Base-by-base conservation (phyloP, 2,888 invertebrate genomes). In the Sphaerophoria rueppellii region DNA sequence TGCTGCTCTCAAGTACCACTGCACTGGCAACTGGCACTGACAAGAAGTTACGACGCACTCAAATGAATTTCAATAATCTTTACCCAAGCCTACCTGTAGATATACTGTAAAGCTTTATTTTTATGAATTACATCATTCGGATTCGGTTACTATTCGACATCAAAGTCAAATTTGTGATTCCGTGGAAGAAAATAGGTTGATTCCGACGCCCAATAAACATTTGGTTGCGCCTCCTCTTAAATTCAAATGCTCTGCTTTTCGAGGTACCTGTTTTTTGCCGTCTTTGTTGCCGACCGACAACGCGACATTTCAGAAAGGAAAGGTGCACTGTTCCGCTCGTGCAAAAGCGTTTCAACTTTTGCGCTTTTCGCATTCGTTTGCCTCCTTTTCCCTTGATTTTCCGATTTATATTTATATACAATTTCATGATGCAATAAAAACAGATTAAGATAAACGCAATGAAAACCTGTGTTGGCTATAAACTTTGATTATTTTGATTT, bases 71-170 rank as follows among this genome's bases (percentile, higher is more conserved):
- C 11, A 58, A 72, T 65, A 11, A 4, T 9, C 35, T 32, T 32
- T 69, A 16, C 1, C 5, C 14, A 6, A 37, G 63, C n/a, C 24
- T 58, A 65, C 65, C 40, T 63, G 34, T 55, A 40, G 37, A 72
- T 43, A 54, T 14, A 71, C 61, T 69, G n/a, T 12, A 57, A 63
- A 71, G 48, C 57, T 67, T 65, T 71, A 76, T 71, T 65, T 71
- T 76, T 65, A 70, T 76, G 54, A 65, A 81, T 81, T 81, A 65
- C 81, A 76, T 76, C 81, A 80, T 70, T 57, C 50, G 37, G 12
- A 80, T 70, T 57, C 50, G 37, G 12, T 37, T 6, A 40, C 24
- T 52, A 37, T 67, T 52, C 11, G n/a, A 50, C 37, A 35, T 6
- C 50, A 37, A 48, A 73, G 54, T 37, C 12, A 14, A 34, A 40